Conservation (phyloP, 2,888 invertebrate genomes). For the Lobophora halterata region DNA sequence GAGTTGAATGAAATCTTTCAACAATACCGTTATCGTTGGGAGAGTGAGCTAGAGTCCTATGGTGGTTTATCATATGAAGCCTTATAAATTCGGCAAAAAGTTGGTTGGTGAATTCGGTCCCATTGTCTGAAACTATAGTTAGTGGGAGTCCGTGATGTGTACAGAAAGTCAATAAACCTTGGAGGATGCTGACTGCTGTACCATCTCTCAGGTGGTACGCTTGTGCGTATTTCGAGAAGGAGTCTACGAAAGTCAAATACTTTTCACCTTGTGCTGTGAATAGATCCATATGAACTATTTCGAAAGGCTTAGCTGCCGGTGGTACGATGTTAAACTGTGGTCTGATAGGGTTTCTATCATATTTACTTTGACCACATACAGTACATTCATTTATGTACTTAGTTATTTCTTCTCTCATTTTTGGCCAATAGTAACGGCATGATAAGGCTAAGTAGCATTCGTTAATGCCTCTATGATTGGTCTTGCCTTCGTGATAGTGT, state of each 20-base stretch:
- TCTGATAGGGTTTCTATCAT: constrained; percentile 27
- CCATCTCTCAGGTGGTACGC: constrained; percentile 26
- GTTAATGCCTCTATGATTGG: constrained; percentile 33
- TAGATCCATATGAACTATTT: constrained; percentile 29
- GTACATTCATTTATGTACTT: constrained; percentile 28
- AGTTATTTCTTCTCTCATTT: constrained; percentile 31
- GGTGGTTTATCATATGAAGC: constrained; percentile 24
- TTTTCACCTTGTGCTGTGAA: constrained; percentile 28
- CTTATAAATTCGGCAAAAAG: constrained; percentile 19
- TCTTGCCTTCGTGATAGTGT: constrained; percentile 35
- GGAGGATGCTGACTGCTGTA: constrained; percentile 24
- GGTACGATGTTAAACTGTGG: constrained; percentile 24
- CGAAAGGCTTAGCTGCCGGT: constrained; percentile 27
- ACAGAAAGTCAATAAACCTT: constrained; percentile 23
- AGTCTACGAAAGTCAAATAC: constrained; percentile 27
- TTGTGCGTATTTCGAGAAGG: constrained; percentile 28
- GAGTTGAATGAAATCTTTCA: constrained; percentile 18
- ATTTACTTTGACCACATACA: constrained; percentile 31
- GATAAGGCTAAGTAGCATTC: constrained; percentile 31
- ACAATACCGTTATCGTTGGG: constrained; percentile 26
- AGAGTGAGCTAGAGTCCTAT: constrained; percentile 17
- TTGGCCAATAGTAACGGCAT: constrained; percentile 32
- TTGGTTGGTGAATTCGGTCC: constrained; percentile 28
- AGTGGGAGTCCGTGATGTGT: constrained; percentile 23
- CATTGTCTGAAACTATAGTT: constrained; percentile 28